These are phyloP conservation scores for Heliocidaris erythrogramma DNA, from an alignment of 35 echinoderm and acorn worm species.

Conservation along the genomic window DNA sequence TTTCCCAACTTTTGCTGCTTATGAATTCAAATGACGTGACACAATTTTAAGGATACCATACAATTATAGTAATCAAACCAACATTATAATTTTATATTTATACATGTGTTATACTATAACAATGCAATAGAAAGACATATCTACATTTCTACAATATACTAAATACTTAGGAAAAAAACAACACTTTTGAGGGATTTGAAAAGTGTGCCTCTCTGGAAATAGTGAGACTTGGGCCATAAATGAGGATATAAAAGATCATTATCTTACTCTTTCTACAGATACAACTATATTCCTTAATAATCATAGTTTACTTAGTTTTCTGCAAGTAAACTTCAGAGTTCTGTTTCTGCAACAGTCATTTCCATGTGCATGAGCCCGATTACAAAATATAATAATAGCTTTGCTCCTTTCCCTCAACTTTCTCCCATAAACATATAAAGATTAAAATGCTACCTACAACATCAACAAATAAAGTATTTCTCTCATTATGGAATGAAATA, in stretches of 20 bases:
- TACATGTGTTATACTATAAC: not conserved
- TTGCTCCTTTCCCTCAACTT: too few species aligned
- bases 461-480: constrained; percentile 10
- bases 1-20: not conserved
- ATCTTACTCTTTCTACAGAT: not conserved
- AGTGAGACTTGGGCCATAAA: not conserved
- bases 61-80: not conserved
- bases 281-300: not conserved
- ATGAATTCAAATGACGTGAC: not conserved
- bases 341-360: too few species aligned
- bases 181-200: not conserved
- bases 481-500: constrained; percentile 9
- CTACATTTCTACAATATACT: constrained; percentile 5
- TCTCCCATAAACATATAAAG: not conserved
- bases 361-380: too few species aligned
- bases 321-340: not conserved
- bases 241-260: not conserved
- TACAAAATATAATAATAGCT: too few species aligned
- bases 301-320: not conserved
- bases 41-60: not conserved
- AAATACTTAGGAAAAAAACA: not conserved
- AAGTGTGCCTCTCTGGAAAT: not conserved
- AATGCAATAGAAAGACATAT: not conserved
- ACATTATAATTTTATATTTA: not conserved
- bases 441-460: constrained; percentile 1